phyloP scores from a whole-genome alignment of 1,140 invertebrate species.

The Doryteuthis pealeii region DNA sequence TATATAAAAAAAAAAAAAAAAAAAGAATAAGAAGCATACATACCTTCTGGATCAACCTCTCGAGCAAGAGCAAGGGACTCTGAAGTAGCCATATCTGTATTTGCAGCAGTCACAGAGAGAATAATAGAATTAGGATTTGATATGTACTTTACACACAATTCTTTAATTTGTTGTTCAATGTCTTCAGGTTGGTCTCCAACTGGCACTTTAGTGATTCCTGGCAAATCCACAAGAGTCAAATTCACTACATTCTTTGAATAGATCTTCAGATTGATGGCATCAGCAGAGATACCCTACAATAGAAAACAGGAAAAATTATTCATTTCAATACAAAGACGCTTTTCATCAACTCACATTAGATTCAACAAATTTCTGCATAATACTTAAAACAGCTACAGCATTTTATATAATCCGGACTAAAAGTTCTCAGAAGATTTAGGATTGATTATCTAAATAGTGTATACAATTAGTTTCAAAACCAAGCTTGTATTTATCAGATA shows the following conservation, averaged over 20 bases:
- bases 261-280: constrained; percentile 95
- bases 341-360: neutral
- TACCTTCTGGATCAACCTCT: constrained; percentile 61
- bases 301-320: constrained; percentile 16
- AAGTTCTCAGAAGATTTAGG: no score
- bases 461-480: no score
- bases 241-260: constrained; percentile 93
- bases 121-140: constrained; percentile 69
- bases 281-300: constrained; percentile 83
- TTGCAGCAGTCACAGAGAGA: constrained; percentile 61
- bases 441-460: no score
- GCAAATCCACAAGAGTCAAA: constrained; percentile 95
- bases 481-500: no score
- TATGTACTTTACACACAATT: constrained; percentile 65
- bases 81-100: constrained; percentile 61
- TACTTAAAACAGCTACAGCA: neutral
- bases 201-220: constrained; percentile 94
- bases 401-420: no score
- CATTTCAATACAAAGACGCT: neutral
- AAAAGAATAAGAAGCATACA: neutral
- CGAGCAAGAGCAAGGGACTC: constrained; percentile 60
- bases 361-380: neutral
- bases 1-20: constrained; percentile 41
- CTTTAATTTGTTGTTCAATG: constrained; percentile 65
- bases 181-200: constrained; percentile 69